Conservation (phyloP, 2,113 vertebrate genomes). For the Cichladusa arquata region DNA sequence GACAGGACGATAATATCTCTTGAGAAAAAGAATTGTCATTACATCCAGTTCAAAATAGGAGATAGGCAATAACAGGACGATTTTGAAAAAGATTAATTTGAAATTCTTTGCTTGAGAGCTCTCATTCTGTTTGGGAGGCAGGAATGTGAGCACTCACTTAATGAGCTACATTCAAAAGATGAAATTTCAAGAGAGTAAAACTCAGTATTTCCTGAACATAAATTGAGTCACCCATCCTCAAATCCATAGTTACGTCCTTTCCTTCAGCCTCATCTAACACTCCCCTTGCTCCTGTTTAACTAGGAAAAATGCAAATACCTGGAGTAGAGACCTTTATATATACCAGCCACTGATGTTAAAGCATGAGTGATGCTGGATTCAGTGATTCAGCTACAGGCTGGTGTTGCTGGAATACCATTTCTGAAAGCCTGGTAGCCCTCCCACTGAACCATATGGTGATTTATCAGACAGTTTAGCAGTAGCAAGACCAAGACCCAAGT, state of each 20-base stretch:
- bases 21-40: conserved; percentile 19
- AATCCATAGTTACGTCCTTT: not conserved
- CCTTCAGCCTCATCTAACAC: not conserved
- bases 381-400: not conserved
- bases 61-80: not conserved
- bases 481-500: not conserved
- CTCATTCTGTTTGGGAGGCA: conserved; percentile 20
- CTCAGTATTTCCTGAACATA: not conserved
- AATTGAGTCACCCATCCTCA: not conserved
- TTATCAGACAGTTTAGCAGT: not conserved
- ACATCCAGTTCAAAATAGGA: not conserved
- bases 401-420: conserved; percentile 3
- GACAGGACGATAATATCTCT: not conserved
- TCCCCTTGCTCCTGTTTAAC: not conserved
- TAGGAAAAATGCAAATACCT: not conserved
- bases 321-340: not conserved
- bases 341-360: not conserved
- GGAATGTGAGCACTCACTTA: conserved; percentile 7
- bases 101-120: conserved; percentile 50
- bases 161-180: conserved; percentile 29
- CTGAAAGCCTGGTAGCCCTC: not conserved
- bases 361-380: not conserved
- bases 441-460: not conserved
- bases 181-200: conserved; percentile 12
- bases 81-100: not conserved